Conservation (phyloP, 2,797 vertebrate genomes). For the Decapterus maruadsi region DNA sequence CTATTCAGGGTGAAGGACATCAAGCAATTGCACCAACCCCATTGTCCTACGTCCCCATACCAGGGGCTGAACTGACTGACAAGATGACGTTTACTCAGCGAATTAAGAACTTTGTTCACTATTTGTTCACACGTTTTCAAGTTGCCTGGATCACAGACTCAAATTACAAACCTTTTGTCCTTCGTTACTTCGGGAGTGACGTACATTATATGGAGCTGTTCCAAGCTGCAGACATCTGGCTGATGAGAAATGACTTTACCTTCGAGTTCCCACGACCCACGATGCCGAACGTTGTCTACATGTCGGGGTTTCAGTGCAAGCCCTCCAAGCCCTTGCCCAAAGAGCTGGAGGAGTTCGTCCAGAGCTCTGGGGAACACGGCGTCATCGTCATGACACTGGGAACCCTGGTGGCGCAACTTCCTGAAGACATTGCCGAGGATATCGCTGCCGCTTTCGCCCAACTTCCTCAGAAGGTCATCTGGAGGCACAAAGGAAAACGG, state of each 20-base stretch:
- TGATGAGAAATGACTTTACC: slow-evolving; percentile 81
- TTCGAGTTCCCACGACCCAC: slow-evolving; percentile 81
- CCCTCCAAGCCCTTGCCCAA: slow-evolving; percentile 69
- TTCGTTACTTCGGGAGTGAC: slow-evolving; percentile 67
- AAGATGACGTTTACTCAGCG: slow-evolving; percentile 68
- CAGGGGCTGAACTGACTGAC: slow-evolving; percentile 60
- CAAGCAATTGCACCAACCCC: slow-evolving; percentile 63
- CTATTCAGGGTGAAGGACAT: slow-evolving; percentile 69
- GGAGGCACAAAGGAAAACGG: slow-evolving; percentile 72
- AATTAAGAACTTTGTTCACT: slow-evolving; percentile 50
- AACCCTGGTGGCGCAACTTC: slow-evolving; percentile 67
- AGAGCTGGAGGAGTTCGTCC: slow-evolving; percentile 72
- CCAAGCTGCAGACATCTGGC: slow-evolving; percentile 79
- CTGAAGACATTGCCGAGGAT: slow-evolving; percentile 63
- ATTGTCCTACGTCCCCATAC: slow-evolving; percentile 68
- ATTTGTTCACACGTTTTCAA: slow-evolving; percentile 38
- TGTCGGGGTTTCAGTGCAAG: slow-evolving; percentile 83
- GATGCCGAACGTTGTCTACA: slow-evolving; percentile 82
- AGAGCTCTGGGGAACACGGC: slow-evolving; percentile 76
- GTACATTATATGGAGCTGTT: slow-evolving; percentile 77
- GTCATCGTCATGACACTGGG: slow-evolving; percentile 81
- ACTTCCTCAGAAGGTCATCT: slow-evolving; percentile 78
- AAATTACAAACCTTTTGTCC: slow-evolving; percentile 66
- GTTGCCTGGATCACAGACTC: slow-evolving; percentile 34
- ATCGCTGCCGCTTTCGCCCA: slow-evolving; percentile 76